A percentile compares a stretch with the other conserved stretches of the same genome.
Conservation (phyloP, 2,888 invertebrate genomes). For the Labia minor region DNA sequence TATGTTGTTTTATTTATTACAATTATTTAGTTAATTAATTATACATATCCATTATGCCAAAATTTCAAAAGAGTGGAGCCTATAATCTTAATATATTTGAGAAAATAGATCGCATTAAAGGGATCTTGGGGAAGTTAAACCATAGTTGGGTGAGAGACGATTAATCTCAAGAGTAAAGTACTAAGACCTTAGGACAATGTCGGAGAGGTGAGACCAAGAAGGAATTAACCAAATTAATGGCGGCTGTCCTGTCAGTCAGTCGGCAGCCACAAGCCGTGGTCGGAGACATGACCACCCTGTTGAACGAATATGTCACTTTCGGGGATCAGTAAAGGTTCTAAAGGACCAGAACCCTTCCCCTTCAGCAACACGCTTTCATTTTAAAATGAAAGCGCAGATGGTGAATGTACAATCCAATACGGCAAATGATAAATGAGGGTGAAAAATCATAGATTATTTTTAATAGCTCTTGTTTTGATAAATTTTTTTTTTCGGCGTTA, state of each 20-base stretch:
- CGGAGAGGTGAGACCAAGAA: neutral
- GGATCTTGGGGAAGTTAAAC: neutral
- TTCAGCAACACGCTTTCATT: too few species aligned
- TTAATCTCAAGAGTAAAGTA: neutral
- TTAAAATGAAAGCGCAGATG: neutral
- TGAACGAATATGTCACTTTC: neutral
- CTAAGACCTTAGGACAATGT: neutral
- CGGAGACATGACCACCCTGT: neutral
- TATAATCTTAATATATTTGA: neutral
- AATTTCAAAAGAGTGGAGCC: too few species aligned
- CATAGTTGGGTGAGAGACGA: neutral
- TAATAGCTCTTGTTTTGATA: neutral
- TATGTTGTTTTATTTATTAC: too few species aligned
- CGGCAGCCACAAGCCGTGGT: neutral
- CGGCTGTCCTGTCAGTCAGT: neutral
- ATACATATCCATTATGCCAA: too few species aligned
- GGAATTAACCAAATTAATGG: constrained; percentile 4
- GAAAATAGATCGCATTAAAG: neutral
- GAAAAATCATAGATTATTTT: neutral
- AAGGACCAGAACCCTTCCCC: too few species aligned
- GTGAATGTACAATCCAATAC: neutral
- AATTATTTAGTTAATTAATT: too few species aligned
- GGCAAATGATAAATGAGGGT: too few species aligned
- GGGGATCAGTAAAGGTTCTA: too few species aligned
- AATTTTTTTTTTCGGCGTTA: neutral